Base-by-base conservation (phyloP, 2,797 vertebrate species). In the Neomorphus geoffroyi region DNA sequence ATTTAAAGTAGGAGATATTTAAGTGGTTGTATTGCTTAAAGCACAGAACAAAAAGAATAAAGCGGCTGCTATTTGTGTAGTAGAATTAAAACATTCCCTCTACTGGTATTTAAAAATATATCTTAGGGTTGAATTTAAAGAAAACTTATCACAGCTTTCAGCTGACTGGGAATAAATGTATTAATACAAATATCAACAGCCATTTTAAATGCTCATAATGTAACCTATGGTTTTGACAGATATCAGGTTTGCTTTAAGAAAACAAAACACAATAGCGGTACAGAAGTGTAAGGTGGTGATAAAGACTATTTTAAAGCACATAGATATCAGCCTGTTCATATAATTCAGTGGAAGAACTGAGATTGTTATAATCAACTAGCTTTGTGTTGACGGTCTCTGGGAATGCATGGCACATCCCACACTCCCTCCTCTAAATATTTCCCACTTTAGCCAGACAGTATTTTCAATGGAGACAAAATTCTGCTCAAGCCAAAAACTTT, bases 401-500 rank as follows among this genome's bases (percentile, higher is more conserved):
- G 33, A 79, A 45, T 17, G 22, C 0, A 4, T 43, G 54, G 26
- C 46, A 53, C 32, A 58, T 67, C 35, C 88, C 51, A 30, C 72
- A 21, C 60, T 30, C 41, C 61, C 57, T 93, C 85, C n/a, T 69
- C 90, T 61, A 74, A 90, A 92, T 51, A 26, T 82, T 93, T 96
- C 67, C 84, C n/a, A 23, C 57, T 88, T 71, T 72, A 89, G 58
- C 64, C 74, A 77, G 6, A 7, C 53, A 67, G 62, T 69, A 7
- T 85, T 97, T 97, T 88, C 83, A 81, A 22, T 45, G 62, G 65
- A 94, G 86, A 67, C 91, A 67, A 92, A 96, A 96, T 95, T 87
- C 71, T 93, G 50, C 88, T 77, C 51, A 82, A 81, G 86, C 75
- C 90, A 95, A 94, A 83, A 96, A 53, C 73, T 96, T 97, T 87